These are phyloP conservation scores for Oncorhynchus keta DNA, from an alignment of 2,113 vertebrate species.

Conservation along the genomic window DNA sequence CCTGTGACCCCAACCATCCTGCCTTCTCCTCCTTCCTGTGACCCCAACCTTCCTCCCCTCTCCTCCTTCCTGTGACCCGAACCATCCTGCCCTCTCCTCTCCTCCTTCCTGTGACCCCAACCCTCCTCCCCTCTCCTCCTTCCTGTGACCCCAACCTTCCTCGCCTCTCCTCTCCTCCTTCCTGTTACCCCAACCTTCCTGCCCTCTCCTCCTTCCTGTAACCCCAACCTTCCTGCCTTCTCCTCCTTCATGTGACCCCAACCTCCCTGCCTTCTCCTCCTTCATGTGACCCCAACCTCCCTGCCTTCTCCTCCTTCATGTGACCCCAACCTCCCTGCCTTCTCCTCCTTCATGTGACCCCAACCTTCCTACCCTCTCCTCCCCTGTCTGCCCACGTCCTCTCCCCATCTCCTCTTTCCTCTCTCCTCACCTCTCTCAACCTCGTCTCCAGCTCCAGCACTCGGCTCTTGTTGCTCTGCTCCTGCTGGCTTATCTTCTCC, in stretches of 20 bases:
- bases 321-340: no score
- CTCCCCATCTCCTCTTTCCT: not conserved
- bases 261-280: not conserved
- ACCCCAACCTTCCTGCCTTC: no score
- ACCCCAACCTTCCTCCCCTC: no score
- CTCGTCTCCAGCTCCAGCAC: slow-evolving; percentile 89
- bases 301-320: not conserved
- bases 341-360: not conserved
- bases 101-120: not conserved
- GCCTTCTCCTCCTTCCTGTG: not conserved
- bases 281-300: no score
- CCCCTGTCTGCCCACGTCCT: not conserved
- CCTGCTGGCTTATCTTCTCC: slow-evolving; percentile 95
- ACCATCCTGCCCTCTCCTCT: no score
- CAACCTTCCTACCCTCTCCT: not conserved
- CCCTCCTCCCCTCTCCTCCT: not conserved
- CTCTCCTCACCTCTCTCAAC: slow-evolving; percentile 86
- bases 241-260: not conserved
- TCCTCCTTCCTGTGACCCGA: no score
- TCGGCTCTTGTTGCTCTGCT: slow-evolving; percentile 90
- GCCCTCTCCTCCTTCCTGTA: no score
- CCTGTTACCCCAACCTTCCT: no score
- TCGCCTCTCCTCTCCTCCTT: no score
- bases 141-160: no score
- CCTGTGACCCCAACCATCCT: no score